Percentiles rank a stretch among this genome's conserved stretches.
Evolutionary conservation across 1,140 invertebrate species (phyloP).

Genomic region (Leptinotarsa defecta): DNA sequence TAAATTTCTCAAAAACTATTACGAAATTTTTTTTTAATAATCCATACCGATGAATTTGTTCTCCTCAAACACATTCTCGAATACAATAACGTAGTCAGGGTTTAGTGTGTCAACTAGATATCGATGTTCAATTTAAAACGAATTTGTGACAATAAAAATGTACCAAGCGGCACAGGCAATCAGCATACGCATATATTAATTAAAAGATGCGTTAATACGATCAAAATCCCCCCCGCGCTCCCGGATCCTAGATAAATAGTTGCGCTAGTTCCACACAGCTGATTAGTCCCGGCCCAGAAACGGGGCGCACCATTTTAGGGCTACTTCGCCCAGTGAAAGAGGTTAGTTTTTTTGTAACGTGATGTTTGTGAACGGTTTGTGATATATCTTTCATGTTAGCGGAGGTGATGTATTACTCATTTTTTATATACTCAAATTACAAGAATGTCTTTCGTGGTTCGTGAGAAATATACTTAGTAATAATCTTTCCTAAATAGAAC

Average conservation of each 20-base stretch:
- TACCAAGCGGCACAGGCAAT: neutral
- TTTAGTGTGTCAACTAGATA: neutral
- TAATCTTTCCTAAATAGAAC: no score
- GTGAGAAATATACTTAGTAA: no score
- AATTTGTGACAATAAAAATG: slow-evolving; percentile 11
- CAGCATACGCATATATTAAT: slow-evolving; percentile 19
- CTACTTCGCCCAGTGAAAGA: slow-evolving; percentile 9
- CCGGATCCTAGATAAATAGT: slow-evolving; percentile 19
- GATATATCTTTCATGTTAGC: neutral
- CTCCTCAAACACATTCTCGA: neutral
- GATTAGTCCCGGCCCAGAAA: slow-evolving; percentile 27
- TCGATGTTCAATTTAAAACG: slow-evolving; percentile 13
- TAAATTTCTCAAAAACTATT: no score
- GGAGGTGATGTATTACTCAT: neutral
- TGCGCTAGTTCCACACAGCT: neutral
- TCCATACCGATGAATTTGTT: neutral
- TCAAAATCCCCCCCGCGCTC: slow-evolving; percentile 12
- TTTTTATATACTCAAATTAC: neutral
- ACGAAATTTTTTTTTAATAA: no score
- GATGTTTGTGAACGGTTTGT: slow-evolving; percentile 1
- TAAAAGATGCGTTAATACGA: slow-evolving; percentile 26
- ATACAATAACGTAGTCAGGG: neutral
- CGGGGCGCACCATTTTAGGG: slow-evolving; percentile 15
- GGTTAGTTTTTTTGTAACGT: neutral
- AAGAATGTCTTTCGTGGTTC: no score